Evolutionary conservation across 2,797 vertebrate genomes (phyloP).

Genomic region (Naso thynnoides): DNA sequence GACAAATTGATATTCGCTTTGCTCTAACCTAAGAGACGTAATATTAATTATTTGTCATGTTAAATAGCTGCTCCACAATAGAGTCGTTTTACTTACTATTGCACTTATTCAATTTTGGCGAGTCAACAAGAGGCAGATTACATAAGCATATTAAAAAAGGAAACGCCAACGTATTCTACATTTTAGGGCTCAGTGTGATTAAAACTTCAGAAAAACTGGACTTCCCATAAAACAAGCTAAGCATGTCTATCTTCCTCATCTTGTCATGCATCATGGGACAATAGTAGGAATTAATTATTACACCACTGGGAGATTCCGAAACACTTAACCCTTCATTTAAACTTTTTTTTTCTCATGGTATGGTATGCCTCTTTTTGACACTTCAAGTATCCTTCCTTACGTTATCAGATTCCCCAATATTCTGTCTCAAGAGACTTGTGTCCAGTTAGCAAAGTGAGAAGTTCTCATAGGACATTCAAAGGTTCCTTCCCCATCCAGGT

Average conservation of each 20-base stretch:
- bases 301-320: background rate
- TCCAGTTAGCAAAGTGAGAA: slow-evolving; percentile 36
- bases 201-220: too few species aligned
- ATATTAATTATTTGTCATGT: too few species aligned
- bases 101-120: too few species aligned
- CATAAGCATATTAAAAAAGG: too few species aligned
- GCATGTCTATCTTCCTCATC: background rate
- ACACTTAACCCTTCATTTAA: slow-evolving; percentile 3
- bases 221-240: background rate
- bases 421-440: slow-evolving; percentile 41
- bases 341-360: background rate
- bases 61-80: too few species aligned
- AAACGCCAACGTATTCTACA: background rate
- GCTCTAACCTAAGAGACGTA: too few species aligned
- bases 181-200: too few species aligned
- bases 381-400: slow-evolving; percentile 17
- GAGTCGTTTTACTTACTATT: too few species aligned
- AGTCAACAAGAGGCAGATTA: too few species aligned
- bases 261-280: background rate
- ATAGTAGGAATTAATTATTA: background rate
- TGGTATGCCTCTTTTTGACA: slow-evolving; percentile 15
- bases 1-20: background rate
- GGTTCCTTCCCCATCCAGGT: slow-evolving; percentile 6
- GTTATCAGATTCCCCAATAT: slow-evolving; percentile 30
- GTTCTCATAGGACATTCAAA: slow-evolving; percentile 12